Base-by-base conservation (phyloP, 2,113 vertebrate genomes). In the Xenopus borealis region DNA sequence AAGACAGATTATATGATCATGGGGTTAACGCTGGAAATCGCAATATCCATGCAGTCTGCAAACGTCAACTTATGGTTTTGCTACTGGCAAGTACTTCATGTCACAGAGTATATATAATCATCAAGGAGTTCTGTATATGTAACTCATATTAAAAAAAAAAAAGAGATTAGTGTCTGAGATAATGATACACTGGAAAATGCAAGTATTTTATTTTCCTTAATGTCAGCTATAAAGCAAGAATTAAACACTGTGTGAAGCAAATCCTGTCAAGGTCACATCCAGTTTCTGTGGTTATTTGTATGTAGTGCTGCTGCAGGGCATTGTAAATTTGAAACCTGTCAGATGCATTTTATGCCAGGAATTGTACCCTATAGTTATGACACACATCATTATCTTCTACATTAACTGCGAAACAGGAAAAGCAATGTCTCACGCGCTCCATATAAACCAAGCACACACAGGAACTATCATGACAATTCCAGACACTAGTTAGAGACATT, bases 341-440 rank as follows among this genome's bases (percentile, higher is more conserved):
- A 66, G 7, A 75, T 50, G 59, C 57, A 47, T 62, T 67, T 23
- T 65, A 66, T 69, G 53, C 53, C 81, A 76, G 40, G n/a, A 44
- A 9, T 45, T 59, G 66, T 78, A 71, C 44, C 46, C 76, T 72
- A 69, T 72, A 40, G 20, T 78, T 0, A 0, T 69, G 83, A 84
- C 79, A 86, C 76, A 80, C 74, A 78, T 71, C 72, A 80, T 80
- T 81, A 81, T 85, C 75, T 81, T 67, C 13, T 71, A 72, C 71
- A 76, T 83, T 83, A 82, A 79, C 81, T 80, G 66, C 1, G 0
- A 27, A 3, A 74, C 75, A 84, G 71, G 44, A 77, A 78, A 80
- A 78, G 81, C 72, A 80, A 82, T 58, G 75, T 1, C 69, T 52
- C 46, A 58, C 19, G 53, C 2, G 73, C 20, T 79, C 59, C 30